Evolutionary conservation across 2,888 invertebrate genomes (phyloP), one percentile per base, ranked within the genome.

Genomic region (Strigamia crassipes): DNA sequence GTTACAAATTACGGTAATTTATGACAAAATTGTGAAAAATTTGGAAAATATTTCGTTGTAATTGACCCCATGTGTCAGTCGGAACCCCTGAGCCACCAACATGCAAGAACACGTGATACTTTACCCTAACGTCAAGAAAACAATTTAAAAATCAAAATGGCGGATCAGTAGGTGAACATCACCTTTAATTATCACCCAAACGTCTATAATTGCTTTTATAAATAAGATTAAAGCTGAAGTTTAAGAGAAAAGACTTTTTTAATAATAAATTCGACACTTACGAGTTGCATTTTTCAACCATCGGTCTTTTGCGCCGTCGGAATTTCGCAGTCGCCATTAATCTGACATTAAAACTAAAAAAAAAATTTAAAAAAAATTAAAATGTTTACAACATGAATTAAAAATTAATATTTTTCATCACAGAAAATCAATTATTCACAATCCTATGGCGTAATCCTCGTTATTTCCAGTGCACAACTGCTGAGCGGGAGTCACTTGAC

Each of bases 401-500:
- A 34, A 38, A 27, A 78, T 34, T 27, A 34, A 34, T 13, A 31
- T 21, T 42, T 42, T 13, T 15, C 9, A 1, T 79, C 12, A 42
- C 18, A 12, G 21, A 23, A 78, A 78, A 78, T 78, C 31, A 21
- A 78, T 78, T 42, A 79, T 41, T 34, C 42, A 79, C 79, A 79
- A 79, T 41, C 79, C 79, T 21, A 79, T 79, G 18, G 41, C 41
- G 38, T 41, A 79, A 23, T 79, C 79, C 41, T 79, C 79, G 23
- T 79, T 79, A 10, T 79, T 79, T 12, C 79, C 79, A 9, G 79
- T 79, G 79, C 79, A 79, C 13, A 79, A 23, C 41, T 79, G 79
- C 18, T 41, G 38, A 13, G 12, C 38, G 15, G 15, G 12, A 9
- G 42, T 23, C 3, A 79, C 46, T n/a, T 38, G 79, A 41, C 79